Evolutionary conservation across 2,113 vertebrate genomes (phyloP), one percentile per base, ranked within the genome.

Genomic region (Xyrauchen texanus): DNA sequence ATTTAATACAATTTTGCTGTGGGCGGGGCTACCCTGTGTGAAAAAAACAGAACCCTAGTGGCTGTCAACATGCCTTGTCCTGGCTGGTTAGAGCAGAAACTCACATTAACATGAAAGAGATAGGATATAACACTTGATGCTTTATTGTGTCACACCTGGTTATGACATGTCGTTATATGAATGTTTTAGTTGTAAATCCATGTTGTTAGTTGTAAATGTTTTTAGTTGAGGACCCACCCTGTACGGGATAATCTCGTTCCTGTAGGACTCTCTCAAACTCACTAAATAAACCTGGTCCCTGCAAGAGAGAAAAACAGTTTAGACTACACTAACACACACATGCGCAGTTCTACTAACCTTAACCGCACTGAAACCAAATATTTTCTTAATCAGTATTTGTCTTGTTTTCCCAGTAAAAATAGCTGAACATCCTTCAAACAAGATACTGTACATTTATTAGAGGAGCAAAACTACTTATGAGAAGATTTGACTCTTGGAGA

Each of bases 231-330:
- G 47, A 80, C 96, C 96, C 92, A 99, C 98, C 94, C 95, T 94
- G 91, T 94, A 98, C 61, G 96, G 96, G 84, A 93, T 94, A 85
- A 99, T 95, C 93, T 99, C 98, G 12, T 94, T 94, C 92, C 96
- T 95, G 87, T 96, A 96, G 84, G 95, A 92, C 88, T 98, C 98
- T 86, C 95, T 95, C 89, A 99, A 94, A 86, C 96, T 98, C 87
- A 99, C 96, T 4, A 97, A 95, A 89, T 98, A 99, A 91, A 99
- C 97, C 91, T 99, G 98, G 91, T 99, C 97, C 93, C 97, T 99
- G 90, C 88, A 84, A 86, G 65, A 34, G 21, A 86, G 82, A 88
- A 75, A 76, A 86, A 89, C 51, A 86, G 58, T 67, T 74, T 15
- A 73, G 12, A 63, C 11, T 53, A 0, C 21, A 34, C 21, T 34